Conservation (phyloP, 2,888 invertebrate species). For the Lamproptera curius region DNA sequence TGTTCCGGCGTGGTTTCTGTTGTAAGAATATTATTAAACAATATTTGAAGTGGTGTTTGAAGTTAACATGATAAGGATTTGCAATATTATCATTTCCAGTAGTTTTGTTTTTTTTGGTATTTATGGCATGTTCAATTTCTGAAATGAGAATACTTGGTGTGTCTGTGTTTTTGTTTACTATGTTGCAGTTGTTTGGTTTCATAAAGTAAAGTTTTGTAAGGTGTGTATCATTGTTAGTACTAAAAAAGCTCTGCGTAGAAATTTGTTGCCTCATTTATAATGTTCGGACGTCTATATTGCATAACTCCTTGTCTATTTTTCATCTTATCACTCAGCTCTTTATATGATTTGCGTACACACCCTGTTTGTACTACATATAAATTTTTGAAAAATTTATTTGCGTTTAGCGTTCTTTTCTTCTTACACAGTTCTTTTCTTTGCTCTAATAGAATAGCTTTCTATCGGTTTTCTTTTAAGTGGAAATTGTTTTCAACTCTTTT, state of each 20-base stretch:
- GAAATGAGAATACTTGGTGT: slow-evolving; percentile 11
- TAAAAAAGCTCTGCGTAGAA: no score
- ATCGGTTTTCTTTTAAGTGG: background rate
- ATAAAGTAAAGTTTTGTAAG: background rate
- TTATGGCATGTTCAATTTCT: slow-evolving; percentile 37
- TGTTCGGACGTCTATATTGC: slow-evolving; percentile 18
- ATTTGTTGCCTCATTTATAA: slow-evolving; percentile 23
- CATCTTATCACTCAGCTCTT: slow-evolving; percentile 16
- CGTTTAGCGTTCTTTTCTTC: slow-evolving; percentile 12
- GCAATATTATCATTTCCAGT: background rate
- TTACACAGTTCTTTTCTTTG: slow-evolving; percentile 3
- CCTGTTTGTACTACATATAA: slow-evolving; percentile 13
- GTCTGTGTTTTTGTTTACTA: background rate
- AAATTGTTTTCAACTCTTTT: background rate
- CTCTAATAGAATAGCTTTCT: slow-evolving; percentile 1
- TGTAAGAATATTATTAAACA: no score
- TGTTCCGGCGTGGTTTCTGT: no score
- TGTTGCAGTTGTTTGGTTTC: background rate
- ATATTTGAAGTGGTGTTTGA: slow-evolving; percentile 21
- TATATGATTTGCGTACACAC: slow-evolving; percentile 20
- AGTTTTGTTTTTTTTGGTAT: slow-evolving; percentile 25
- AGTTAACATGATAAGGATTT: slow-evolving; percentile 8
- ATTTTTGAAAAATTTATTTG: slow-evolving; percentile 16
- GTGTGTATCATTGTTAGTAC: no score
- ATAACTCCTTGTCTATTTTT: slow-evolving; percentile 6